Evolutionary conservation across 2,888 invertebrate species (phyloP), one percentile per base, ranked within the genome.

Genomic region (Panopea generosa): DNA sequence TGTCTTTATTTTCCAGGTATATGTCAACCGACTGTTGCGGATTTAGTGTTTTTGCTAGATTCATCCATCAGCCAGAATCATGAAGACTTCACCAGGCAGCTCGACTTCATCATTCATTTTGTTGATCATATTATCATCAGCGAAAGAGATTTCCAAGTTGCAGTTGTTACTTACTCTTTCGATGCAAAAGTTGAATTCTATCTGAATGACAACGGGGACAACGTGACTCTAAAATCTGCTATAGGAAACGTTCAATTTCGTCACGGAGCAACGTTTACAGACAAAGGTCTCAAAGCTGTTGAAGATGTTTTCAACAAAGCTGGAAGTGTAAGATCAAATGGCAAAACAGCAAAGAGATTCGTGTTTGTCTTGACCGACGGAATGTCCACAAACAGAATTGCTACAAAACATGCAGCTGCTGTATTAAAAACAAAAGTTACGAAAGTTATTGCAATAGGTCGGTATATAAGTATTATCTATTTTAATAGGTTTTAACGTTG

Each of bases 41-140:
- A 67, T 20, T 27, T 67, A 45, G 50, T 67, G 16, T 67, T 67
- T 26, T 38, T 67, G 14, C 29, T 67, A 14, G 67, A 67, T 27
- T 67, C 67, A 11, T 67, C 67, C n/a, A 45, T 57, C 22, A 67
- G 67, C 20, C 57, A 57, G 38, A 67, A 49, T 16, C 47, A 57
- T 49, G 38, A 47, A 38, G 49, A 67, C 22, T 67, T 67, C 29
- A 47, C 27, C 18, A 67, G 50, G 38, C 67, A 67, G 11, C 43
- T 67, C 16, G 50, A 57, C 4, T 67, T 67, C 18, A 26, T 67
- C 40, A 49, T 24, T n/a, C 18, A 50, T 6, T 57, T 67, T 22
- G 50, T 57, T 18, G 67, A 67, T 20, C 49, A 57, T 3, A 45
- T 67, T 14, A 29, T 55, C 7, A 47, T 65, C 22, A 56, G 59